Conservation (phyloP, 2,888 invertebrate species). For the Peribatodes rhomboidaria region DNA sequence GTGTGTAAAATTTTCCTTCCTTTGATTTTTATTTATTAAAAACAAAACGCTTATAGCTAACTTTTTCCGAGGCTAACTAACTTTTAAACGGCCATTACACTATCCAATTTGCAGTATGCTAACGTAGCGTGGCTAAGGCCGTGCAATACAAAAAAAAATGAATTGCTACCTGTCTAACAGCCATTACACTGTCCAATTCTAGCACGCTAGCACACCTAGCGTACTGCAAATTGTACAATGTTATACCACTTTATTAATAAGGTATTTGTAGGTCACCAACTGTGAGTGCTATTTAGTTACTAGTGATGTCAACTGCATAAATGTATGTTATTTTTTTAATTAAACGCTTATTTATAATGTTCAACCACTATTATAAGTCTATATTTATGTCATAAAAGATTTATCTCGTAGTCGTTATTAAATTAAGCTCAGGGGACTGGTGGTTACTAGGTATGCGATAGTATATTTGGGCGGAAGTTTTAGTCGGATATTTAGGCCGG, state of each 20-base stretch:
- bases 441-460: not conserved
- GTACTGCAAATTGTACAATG: too few species aligned
- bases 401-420: constrained; percentile 28
- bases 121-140: too few species aligned
- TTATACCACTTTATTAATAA: too few species aligned
- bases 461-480: not conserved
- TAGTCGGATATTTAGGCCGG: not conserved
- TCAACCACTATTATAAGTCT: constrained; percentile 16
- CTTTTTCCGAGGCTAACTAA: not conserved
- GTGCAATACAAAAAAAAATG: too few species aligned
- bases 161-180: too few species aligned
- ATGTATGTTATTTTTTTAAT: constrained; percentile 60
- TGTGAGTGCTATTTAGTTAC: constrained; percentile 35
- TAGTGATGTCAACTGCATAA: constrained; percentile 56
- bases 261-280: not conserved
- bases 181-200: too few species aligned
- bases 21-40: too few species aligned
- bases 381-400: constrained; percentile 37
- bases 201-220: too few species aligned
- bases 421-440: constrained; percentile 22
- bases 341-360: constrained; percentile 53
- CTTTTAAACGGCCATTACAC: too few species aligned
- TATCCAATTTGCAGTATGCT: too few species aligned
- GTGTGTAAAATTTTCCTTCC: too few species aligned
- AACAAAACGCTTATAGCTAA: too few species aligned